These are phyloP conservation scores for Eudemis profundana DNA, from an alignment of 2,888 invertebrate species.

Conservation along the genomic window DNA sequence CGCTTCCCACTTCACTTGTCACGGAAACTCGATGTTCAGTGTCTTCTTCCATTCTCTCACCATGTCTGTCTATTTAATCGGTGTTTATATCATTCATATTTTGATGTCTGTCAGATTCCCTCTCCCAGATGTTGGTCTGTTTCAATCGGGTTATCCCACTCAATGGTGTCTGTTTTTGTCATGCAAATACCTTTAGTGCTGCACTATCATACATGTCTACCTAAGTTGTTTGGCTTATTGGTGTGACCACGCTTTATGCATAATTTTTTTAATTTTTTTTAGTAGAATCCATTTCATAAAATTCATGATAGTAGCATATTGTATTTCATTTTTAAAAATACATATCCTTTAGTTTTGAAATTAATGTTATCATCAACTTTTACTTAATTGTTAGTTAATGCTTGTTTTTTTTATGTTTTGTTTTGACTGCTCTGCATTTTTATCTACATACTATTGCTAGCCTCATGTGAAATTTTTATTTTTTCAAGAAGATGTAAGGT, in stretches of 20 bases:
- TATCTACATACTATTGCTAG: slow-evolving; percentile 67
- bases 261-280: slow-evolving; percentile 27
- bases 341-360: slow-evolving; percentile 47
- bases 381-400: slow-evolving; percentile 46
- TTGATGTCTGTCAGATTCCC: slow-evolving; percentile 45
- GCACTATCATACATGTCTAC: slow-evolving; percentile 56
- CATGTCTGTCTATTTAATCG: slow-evolving; percentile 49
- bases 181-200: slow-evolving; percentile 49
- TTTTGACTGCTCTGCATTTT: slow-evolving; percentile 80
- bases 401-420: slow-evolving; percentile 62
- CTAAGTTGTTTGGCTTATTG: slow-evolving; percentile 37
- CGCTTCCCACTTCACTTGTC: slow-evolving; percentile 60
- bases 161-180: slow-evolving; percentile 42
- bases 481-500: slow-evolving; percentile 6
- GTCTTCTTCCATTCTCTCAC: slow-evolving; percentile 64
- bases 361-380: slow-evolving; percentile 8
- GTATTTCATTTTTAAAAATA: slow-evolving; percentile 42
- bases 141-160: slow-evolving; percentile 32
- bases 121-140: slow-evolving; percentile 39
- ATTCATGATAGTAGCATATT: slow-evolving; percentile 43
- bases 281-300: slow-evolving; percentile 18
- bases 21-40: slow-evolving; percentile 66
- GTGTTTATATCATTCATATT: slow-evolving; percentile 45
- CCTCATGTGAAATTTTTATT: slow-evolving; percentile 41
- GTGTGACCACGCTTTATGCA: slow-evolving; percentile 35